Percentiles rank a stretch among this genome's conserved stretches.
Evolutionary conservation across 92 coral and sea anemone species (phyloP).

Genomic region (Desmophyllum pertusum): DNA sequence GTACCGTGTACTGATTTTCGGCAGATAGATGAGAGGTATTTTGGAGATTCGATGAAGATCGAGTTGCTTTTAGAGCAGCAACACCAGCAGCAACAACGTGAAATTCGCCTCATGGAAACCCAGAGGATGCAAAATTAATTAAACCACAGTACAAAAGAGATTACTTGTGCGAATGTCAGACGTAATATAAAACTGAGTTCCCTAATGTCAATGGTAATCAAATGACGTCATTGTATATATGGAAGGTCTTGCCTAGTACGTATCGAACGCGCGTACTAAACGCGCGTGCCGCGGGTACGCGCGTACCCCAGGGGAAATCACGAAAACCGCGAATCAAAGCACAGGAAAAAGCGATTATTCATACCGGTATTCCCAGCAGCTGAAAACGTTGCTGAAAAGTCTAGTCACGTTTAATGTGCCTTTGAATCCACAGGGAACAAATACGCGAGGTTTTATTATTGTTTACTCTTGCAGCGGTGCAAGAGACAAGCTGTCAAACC

Average conservation of each 20-base stretch:
- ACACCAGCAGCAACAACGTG: background rate
- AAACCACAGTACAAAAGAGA: background rate
- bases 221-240: background rate
- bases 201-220: background rate
- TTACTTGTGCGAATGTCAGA: background rate
- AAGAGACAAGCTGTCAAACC: constrained; percentile 31
- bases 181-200: too few species aligned
- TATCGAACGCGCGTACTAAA: too few species aligned
- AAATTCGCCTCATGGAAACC: background rate
- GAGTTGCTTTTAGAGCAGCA: too few species aligned
- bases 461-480: background rate
- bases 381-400: background rate
- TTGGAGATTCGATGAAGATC: background rate
- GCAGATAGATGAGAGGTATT: background rate
- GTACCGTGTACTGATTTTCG: too few species aligned
- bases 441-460: background rate
- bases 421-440: background rate
- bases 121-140: too few species aligned
- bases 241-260: background rate
- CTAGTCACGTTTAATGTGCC: background rate
- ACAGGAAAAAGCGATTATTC: background rate
- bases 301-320: too few species aligned
- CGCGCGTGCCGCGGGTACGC: too few species aligned
- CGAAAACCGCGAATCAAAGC: background rate
- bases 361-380: background rate